These are phyloP conservation scores for Drosophila malerkotliana DNA, from an alignment of 1,140 invertebrate genomes.

Conservation along the genomic window DNA sequence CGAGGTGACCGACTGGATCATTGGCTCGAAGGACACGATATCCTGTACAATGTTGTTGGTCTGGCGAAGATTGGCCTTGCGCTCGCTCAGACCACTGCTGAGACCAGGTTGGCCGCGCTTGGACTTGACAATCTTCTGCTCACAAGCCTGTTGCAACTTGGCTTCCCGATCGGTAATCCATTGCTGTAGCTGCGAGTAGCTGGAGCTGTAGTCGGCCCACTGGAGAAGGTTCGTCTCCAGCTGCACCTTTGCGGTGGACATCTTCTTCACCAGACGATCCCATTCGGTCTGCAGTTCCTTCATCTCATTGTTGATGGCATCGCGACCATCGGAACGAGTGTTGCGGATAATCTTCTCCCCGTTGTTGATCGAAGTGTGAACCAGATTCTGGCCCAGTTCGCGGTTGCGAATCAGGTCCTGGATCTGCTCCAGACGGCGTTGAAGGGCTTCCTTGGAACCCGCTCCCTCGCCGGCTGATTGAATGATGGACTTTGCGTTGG, in stretches of 20 bases:
- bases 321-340: constrained; percentile 94
- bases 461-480: constrained; percentile 92
- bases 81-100: constrained; percentile 90
- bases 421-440: constrained; percentile 91
- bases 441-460: constrained; percentile 92
- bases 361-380: constrained; percentile 95
- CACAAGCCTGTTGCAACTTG: constrained; percentile 96
- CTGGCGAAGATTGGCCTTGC: constrained; percentile 94
- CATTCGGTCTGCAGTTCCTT: constrained; percentile 96
- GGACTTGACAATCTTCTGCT: constrained; percentile 92
- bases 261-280: constrained; percentile 95
- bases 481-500: constrained; percentile 93
- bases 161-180: constrained; percentile 98
- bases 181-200: constrained; percentile 94
- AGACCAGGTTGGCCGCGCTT: constrained; percentile 90
- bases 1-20: constrained; percentile 96
- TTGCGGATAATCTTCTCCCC: constrained; percentile 96
- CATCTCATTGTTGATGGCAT: constrained; percentile 93
- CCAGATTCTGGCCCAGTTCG: constrained; percentile 95
- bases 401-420: constrained; percentile 92
- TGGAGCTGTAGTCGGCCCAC: constrained; percentile 98
- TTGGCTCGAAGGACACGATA: constrained; percentile 96
- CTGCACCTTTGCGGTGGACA: constrained; percentile 96
- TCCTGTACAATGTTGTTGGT: constrained; percentile 97
- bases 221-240: constrained; percentile 95